A percentile compares a stretch with the other conserved stretches of the same genome.
Conservation (phyloP, 2,797 vertebrate species). For the Myripristis murdjan region DNA sequence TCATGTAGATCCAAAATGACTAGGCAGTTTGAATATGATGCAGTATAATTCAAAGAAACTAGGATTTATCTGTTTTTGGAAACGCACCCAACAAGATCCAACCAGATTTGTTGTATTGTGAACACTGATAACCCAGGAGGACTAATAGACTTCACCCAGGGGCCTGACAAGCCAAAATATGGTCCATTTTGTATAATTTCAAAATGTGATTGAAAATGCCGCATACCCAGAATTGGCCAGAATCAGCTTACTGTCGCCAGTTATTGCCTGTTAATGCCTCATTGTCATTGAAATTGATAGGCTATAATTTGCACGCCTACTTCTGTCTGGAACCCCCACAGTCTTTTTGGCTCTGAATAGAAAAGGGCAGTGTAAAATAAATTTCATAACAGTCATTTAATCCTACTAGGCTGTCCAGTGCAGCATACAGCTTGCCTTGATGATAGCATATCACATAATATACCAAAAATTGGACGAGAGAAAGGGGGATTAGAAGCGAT, state of each 20-base stretch:
- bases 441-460: not conserved
- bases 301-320: constrained; percentile 16
- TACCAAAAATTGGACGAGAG: not conserved
- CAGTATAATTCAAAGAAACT: not conserved
- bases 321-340: constrained; percentile 18
- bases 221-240: not conserved
- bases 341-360: constrained; percentile 12
- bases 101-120: not conserved
- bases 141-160: not conserved
- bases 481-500: no score
- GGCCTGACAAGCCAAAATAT: not conserved
- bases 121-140: not conserved
- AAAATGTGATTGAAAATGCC: not conserved
- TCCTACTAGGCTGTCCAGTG: not conserved
- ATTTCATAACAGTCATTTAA: not conserved
- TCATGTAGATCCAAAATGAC: not conserved
- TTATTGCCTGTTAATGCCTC: not conserved
- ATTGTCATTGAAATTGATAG: not conserved
- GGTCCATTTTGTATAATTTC: not conserved
- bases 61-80: not conserved
- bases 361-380: not conserved
- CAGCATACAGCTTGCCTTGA: not conserved
- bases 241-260: not conserved
- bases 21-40: no score
- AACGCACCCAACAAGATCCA: not conserved